Conservation (phyloP, 1,140 invertebrate genomes). For the Neodiprion lecontei region DNA sequence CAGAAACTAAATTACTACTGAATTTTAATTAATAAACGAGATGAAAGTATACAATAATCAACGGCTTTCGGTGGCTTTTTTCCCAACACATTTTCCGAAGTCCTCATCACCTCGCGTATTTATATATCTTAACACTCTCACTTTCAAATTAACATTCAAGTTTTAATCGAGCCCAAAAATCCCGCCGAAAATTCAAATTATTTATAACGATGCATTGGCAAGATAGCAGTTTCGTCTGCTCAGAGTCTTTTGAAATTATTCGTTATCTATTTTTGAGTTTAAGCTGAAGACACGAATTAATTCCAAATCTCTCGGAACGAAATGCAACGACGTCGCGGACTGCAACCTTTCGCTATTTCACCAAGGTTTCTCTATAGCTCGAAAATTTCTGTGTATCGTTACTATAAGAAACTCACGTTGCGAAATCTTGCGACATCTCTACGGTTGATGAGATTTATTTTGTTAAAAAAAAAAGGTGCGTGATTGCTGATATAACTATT, state of each 20-base stretch:
- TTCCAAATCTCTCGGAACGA: no score
- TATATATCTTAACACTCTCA: no score
- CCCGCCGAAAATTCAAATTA: not conserved
- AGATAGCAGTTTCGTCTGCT: not conserved
- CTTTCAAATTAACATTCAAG: no score
- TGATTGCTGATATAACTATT: slow-evolving; percentile 1
- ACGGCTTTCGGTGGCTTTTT: slow-evolving; percentile 49
- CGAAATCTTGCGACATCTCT: no score
- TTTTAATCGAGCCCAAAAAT: no score
- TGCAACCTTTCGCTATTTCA: no score
- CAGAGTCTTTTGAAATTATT: not conserved
- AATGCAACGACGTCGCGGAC: no score
- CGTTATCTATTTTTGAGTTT: not conserved
- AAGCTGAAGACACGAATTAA: no score
- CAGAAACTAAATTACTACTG: slow-evolving; percentile 63
- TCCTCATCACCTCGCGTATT: not conserved
- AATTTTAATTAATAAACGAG: slow-evolving; percentile 65
- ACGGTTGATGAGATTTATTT: no score
- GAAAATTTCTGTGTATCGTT: no score
- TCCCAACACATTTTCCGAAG: slow-evolving; percentile 11
- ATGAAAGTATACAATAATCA: slow-evolving; percentile 62
- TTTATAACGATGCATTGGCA: not conserved
- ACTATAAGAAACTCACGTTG: no score
- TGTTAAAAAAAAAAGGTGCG: not conserved
- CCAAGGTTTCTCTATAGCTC: no score